Evolutionary conservation across 2,888 invertebrate species (phyloP).

Genomic region (Xylophagus ater): DNA sequence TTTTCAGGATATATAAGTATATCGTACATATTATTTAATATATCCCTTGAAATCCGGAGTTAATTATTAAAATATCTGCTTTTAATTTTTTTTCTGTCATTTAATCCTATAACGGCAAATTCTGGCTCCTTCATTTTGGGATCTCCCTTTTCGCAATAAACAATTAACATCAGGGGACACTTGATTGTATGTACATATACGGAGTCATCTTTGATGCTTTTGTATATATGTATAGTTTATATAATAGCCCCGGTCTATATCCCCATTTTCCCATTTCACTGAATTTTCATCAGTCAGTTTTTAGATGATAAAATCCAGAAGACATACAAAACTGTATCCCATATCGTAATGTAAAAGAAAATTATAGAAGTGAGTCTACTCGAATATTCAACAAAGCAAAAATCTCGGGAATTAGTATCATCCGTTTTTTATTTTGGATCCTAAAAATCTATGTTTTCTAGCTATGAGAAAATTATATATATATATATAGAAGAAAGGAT

Average conservation of each 20-base stretch:
- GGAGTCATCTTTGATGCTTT: slow-evolving; percentile 8
- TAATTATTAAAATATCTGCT: slow-evolving; percentile 17
- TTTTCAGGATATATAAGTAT: no score
- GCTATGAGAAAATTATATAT: no score
- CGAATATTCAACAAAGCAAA: neutral
- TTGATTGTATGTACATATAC: slow-evolving; percentile 12
- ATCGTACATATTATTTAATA: no score
- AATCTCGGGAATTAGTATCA: slow-evolving; percentile 14
- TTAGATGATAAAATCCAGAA: no score
- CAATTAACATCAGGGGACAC: slow-evolving; percentile 13
- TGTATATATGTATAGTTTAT: neutral
- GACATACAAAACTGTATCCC: no score
- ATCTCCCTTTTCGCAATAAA: slow-evolving; percentile 10
- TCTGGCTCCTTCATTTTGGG: slow-evolving; percentile 10
- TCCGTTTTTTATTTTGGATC: no score
- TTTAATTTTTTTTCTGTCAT: slow-evolving; percentile 17
- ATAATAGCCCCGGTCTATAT: neutral
- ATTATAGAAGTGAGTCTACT: neutral
- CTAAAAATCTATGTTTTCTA: no score
- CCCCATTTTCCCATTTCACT: no score
- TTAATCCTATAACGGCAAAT: slow-evolving; percentile 15
- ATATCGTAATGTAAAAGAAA: no score
- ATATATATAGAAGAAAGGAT: no score
- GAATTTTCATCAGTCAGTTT: no score
- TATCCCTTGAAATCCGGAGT: slow-evolving; percentile 12